Percentiles rank a stretch among this genome's conserved stretches.
Conservation (phyloP, 1,140 invertebrate species). For the Eciton burchellii region DNA sequence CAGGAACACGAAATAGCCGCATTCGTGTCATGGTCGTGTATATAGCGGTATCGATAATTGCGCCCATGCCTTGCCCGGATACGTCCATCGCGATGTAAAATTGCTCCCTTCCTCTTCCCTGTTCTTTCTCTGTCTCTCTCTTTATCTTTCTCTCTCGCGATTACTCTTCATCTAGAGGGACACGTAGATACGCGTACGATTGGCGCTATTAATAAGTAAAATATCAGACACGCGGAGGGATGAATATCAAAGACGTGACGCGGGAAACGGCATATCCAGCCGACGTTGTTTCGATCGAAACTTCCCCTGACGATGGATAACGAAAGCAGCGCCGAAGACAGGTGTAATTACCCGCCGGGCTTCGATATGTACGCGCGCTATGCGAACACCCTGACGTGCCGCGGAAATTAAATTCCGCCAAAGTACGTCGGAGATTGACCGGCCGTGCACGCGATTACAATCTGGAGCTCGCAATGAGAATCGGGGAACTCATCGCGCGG, state of each 20-base stretch:
- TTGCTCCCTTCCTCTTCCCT: neutral
- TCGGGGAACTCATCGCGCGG: no score
- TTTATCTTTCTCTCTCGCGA: neutral
- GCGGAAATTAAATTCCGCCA: constrained; percentile 30
- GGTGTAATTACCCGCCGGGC: constrained; percentile 13
- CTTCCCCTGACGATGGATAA: constrained; percentile 17
- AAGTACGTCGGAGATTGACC: neutral
- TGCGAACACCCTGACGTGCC: constrained; percentile 8
- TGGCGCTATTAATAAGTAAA: neutral
- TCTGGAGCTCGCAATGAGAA: no score
- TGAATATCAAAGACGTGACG: no score
- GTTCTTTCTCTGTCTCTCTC: no score
- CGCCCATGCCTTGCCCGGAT: no score
- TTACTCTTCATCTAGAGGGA: neutral
- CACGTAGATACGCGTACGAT: no score
- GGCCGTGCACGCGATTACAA: neutral
- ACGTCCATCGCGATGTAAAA: neutral
- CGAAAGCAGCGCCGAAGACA: neutral
- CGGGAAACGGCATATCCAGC: no score
- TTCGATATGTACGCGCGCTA: neutral
- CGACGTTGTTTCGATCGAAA: constrained; percentile 15
- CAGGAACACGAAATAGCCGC: neutral
- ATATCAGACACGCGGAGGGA: neutral
- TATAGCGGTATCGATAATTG: constrained; percentile 6
- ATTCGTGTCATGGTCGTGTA: constrained; percentile 10